Evolutionary conservation across 2,113 vertebrate species (phyloP).

Genomic region (Polypterus bichir): DNA sequence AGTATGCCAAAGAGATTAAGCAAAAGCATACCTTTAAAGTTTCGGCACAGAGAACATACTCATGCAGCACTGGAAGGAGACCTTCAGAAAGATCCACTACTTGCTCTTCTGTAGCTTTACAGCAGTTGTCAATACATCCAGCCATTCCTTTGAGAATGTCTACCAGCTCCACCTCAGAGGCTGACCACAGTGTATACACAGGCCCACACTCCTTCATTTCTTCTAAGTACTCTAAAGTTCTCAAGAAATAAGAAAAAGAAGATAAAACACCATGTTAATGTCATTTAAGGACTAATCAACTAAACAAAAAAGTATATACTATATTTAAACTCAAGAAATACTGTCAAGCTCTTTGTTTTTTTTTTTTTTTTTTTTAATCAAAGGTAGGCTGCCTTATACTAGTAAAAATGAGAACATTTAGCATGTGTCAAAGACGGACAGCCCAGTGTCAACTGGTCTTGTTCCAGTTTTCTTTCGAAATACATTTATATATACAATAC

Average conservation of each 20-base stretch:
- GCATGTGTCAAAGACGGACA: too few species aligned
- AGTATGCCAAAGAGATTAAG: neutral
- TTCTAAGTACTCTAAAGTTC: conserved; percentile 62
- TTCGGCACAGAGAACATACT: conserved; percentile 80
- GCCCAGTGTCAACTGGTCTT: too few species aligned
- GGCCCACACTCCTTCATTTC: conserved; percentile 74
- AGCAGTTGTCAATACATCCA: conserved; percentile 62
- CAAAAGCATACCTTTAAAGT: conserved; percentile 66
- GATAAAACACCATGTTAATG: neutral
- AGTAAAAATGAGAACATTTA: too few species aligned
- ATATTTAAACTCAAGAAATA: too few species aligned
- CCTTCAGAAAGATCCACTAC: conserved; percentile 54
- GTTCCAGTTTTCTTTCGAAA: too few species aligned
- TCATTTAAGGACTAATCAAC: neutral
- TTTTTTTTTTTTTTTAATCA: too few species aligned
- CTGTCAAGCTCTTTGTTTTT: too few species aligned
- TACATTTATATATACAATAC: too few species aligned
- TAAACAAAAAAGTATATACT: too few species aligned
- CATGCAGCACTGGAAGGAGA: conserved; percentile 69
- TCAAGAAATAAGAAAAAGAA: neutral
- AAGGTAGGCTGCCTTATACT: too few species aligned
- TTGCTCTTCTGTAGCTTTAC: conserved; percentile 57
- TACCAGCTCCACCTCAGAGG: conserved; percentile 57
- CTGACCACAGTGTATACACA: conserved; percentile 69
- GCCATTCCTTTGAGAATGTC: conserved; percentile 64